Percentiles rank a stretch among this genome's conserved stretches.
These are phyloP conservation scores for Vollenhovia emeryi DNA, from an alignment of 1,140 invertebrate genomes.

Conservation along the genomic window DNA sequence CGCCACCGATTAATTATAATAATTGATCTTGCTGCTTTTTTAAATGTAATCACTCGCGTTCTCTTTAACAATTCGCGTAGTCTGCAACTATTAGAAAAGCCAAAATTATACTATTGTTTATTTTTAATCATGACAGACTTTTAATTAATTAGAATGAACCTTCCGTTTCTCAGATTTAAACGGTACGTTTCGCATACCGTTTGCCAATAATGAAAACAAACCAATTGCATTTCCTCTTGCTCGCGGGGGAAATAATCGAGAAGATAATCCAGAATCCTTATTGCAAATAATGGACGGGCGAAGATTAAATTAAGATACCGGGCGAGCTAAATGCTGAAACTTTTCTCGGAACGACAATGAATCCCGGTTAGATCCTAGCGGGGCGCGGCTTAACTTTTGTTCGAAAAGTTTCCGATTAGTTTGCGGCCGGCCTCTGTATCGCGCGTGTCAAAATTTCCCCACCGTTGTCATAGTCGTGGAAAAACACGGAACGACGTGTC, in stretches of 20 bases:
- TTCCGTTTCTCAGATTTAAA: too few relatives aligned
- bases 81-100: neutral
- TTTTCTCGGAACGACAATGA: slow-evolving; percentile 8
- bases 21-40: neutral
- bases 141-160: neutral
- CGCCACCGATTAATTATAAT: neutral
- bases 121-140: neutral
- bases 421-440: neutral
- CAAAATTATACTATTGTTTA: neutral
- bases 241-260: neutral
- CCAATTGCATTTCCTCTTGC: neutral
- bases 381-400: slow-evolving; percentile 25
- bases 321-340: slow-evolving; percentile 17
- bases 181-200: too few relatives aligned
- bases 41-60: neutral
- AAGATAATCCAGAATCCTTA: neutral
- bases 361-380: slow-evolving; percentile 7
- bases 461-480: neutral
- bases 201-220: neutral
- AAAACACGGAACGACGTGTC: neutral
- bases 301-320: neutral
- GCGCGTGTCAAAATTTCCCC: slow-evolving; percentile 13
- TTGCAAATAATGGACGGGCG: neutral
- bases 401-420: slow-evolving; percentile 27
- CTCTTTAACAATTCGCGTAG: too few relatives aligned